These are phyloP conservation scores for Nesoenas mayeri DNA, from an alignment of 2,113 vertebrate genomes.

Conservation along the genomic window DNA sequence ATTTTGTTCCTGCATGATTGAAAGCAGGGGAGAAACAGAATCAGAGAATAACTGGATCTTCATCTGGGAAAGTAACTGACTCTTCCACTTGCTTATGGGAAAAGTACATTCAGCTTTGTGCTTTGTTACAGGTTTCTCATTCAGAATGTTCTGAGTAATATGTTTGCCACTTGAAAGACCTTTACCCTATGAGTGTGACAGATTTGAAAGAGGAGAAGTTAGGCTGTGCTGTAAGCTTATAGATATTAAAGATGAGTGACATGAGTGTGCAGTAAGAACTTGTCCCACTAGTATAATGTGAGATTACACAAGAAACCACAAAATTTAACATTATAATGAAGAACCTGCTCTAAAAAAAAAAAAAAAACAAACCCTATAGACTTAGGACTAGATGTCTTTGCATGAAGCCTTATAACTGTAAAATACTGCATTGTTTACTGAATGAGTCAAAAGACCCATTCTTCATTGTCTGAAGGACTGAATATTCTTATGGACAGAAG, in stretches of 20 bases:
- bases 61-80: neutral
- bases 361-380: neutral
- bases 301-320: neutral
- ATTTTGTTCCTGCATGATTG: neutral
- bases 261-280: neutral
- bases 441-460: neutral
- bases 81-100: constrained; percentile 31
- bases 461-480: neutral
- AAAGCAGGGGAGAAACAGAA: neutral
- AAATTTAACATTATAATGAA: constrained; percentile 1
- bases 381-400: neutral
- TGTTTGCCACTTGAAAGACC: constrained; percentile 28
- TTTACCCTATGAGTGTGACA: constrained; percentile 7
- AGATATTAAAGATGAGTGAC: neutral
- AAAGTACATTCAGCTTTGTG: constrained; percentile 20
- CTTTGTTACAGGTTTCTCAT: constrained; percentile 26
- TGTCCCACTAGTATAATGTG: neutral
- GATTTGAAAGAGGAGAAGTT: constrained; percentile 2
- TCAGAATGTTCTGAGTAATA: neutral
- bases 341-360: neutral
- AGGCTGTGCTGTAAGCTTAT: neutral
- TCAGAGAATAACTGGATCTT: constrained; percentile 15
- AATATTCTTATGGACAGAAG: neutral
- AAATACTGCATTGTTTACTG: neutral
- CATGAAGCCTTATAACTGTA: neutral